Conservation (phyloP, 2,888 invertebrate genomes). For the Drosophila demipolita region DNA sequence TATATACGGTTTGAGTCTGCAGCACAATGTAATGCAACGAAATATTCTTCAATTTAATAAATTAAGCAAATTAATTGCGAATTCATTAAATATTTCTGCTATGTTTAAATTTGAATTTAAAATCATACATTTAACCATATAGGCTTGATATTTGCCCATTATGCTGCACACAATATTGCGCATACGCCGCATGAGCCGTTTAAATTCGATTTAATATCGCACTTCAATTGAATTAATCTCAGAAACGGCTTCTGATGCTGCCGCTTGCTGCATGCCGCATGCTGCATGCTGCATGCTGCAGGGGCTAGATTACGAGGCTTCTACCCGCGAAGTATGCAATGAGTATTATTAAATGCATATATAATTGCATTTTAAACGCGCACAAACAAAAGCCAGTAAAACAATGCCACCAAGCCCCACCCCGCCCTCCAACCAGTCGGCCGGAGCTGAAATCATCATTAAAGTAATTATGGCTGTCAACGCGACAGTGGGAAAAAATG, state of each 20-base stretch:
- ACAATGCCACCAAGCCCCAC: conserved; percentile 13
- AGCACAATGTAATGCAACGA: too few relatives aligned
- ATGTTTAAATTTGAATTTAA: too few relatives aligned
- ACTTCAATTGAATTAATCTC: conserved; percentile 73
- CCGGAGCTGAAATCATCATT: conserved; percentile 67
- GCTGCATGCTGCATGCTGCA: conserved; percentile 12
- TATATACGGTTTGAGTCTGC: too few relatives aligned
- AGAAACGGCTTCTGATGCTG: conserved; percentile 27
- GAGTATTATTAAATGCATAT: conserved; percentile 60
- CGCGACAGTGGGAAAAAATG: conserved; percentile 20
- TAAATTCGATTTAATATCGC: conserved; percentile 68
- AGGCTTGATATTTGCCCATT: conserved; percentile 8
- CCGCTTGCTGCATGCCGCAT: not conserved
- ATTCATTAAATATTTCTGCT: too few relatives aligned
- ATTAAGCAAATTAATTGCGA: too few relatives aligned
- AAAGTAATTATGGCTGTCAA: conserved; percentile 73
- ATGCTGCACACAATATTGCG: conserved; percentile 33
- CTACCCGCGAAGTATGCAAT: conserved; percentile 58
- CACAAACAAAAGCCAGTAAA: conserved; percentile 63
- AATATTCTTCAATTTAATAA: too few relatives aligned
- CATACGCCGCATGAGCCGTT: conserved; percentile 44
- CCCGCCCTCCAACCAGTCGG: not conserved
- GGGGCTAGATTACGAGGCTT: conserved; percentile 41
- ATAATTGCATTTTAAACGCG: conserved; percentile 71
- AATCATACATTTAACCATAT: not conserved